phyloP scores from a whole-genome alignment of 2,888 invertebrate genomes.

The Drosophila mulleri region DNA sequence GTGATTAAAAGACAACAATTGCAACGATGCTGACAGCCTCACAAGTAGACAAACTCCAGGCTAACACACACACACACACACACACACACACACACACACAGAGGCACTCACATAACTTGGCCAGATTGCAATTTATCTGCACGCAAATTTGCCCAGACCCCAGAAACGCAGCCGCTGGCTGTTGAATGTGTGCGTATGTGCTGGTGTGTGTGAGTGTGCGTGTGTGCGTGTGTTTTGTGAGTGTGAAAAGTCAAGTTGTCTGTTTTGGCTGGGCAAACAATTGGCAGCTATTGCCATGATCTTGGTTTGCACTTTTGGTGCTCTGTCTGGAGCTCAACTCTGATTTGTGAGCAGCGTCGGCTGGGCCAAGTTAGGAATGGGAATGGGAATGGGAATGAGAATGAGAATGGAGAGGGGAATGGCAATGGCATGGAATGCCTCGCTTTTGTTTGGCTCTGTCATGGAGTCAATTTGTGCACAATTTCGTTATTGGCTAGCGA shows the following conservation, averaged over 20 bases:
- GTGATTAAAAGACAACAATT: slow-evolving; percentile 78
- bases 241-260: slow-evolving; percentile 78
- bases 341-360: slow-evolving; percentile 46
- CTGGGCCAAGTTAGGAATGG: not conserved
- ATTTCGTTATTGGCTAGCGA: slow-evolving; percentile 57
- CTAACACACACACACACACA: not conserved
- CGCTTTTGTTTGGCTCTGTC: slow-evolving; percentile 36
- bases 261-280: slow-evolving; percentile 75
- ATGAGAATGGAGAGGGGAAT: too few relatives aligned
- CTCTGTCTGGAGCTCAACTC: slow-evolving; percentile 28
- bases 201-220: not conserved
- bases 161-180: slow-evolving; percentile 27
- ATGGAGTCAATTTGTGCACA: slow-evolving; percentile 64
- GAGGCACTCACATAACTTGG: slow-evolving; percentile 42
- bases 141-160: slow-evolving; percentile 66
- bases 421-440: too few relatives aligned
- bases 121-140: slow-evolving; percentile 77
- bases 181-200: not conserved
- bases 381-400: not conserved
- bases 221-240: slow-evolving; percentile 7
- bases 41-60: slow-evolving; percentile 52
- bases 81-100: not conserved
- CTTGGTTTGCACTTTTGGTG: slow-evolving; percentile 72
- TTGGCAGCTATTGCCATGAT: slow-evolving; percentile 67
- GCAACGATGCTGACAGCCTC: slow-evolving; percentile 58